These are phyloP conservation scores for Oryzias dopingdopingensis DNA, from an alignment of 2,797 vertebrate genomes.

Conservation along the genomic window DNA sequence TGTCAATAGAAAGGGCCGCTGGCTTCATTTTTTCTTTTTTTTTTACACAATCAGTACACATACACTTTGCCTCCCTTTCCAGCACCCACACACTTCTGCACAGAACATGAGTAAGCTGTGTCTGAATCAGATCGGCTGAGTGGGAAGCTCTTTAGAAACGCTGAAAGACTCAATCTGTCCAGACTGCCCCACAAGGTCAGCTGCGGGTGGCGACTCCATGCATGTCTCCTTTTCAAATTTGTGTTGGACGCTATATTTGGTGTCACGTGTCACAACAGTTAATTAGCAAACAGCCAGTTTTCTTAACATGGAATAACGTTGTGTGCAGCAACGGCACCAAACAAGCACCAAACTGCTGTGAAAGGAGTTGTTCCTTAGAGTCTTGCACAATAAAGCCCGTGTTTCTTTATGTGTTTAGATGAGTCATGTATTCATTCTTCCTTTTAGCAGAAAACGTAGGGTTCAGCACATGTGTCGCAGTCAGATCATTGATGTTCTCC, in stretches of 20 bases:
- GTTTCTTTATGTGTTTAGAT: too few species aligned
- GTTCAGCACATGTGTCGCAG: not conserved
- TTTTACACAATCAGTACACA: conserved; percentile 53
- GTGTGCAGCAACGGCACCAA: too few species aligned
- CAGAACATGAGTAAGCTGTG: conserved; percentile 18
- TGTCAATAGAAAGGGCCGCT: conserved; percentile 48
- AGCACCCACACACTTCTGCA: conserved; percentile 11
- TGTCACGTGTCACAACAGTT: too few species aligned
- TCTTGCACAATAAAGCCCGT: too few species aligned
- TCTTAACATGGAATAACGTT: too few species aligned
- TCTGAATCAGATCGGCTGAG: conserved; percentile 24
- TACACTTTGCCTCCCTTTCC: conserved; percentile 40
- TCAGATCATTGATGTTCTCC: not conserved
- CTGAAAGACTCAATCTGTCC: conserved; percentile 16
- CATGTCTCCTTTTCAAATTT: not conserved
- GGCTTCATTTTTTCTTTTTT: not conserved
- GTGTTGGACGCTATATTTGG: too few species aligned
- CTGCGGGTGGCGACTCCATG: too few species aligned
- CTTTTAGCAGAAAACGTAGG: not conserved
- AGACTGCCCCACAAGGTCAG: conserved; percentile 5
- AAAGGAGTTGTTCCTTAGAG: too few species aligned
- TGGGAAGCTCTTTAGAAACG: conserved; percentile 6
- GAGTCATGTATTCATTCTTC: too few species aligned
- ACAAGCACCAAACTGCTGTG: too few species aligned
- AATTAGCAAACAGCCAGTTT: too few species aligned